Evolutionary conservation across 92 coral and sea anemone genomes (phyloP).

Genomic region (Epizoanthus stellaris): DNA sequence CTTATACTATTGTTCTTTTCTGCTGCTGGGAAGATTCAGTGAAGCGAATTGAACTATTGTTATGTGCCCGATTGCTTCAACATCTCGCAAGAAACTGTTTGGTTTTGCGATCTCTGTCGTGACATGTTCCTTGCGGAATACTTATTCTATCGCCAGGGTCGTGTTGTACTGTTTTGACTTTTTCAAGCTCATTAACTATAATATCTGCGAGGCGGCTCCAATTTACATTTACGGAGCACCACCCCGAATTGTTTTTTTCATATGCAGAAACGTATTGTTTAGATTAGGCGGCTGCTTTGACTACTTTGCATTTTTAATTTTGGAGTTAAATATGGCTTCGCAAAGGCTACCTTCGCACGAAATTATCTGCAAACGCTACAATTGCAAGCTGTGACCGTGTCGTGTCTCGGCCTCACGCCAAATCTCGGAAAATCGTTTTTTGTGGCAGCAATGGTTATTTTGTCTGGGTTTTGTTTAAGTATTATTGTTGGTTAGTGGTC

Average conservation of each 20-base stretch:
- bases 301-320: slow-evolving; percentile 78
- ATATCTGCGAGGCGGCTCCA: slow-evolving; percentile 62
- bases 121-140: slow-evolving; percentile 1
- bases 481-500: slow-evolving; percentile 99
- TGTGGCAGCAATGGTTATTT: slow-evolving; percentile 81
- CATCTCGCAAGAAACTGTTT: slow-evolving; percentile 3
- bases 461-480: slow-evolving; percentile 99
- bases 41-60: slow-evolving; percentile 39
- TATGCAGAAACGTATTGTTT: slow-evolving; percentile 70
- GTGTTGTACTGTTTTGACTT: slow-evolving; percentile 6
- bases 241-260: slow-evolving; percentile 59
- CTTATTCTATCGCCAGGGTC: slow-evolving; percentile 8
- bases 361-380: neutral
- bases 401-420: slow-evolving; percentile 64
- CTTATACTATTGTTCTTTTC: slow-evolving; percentile 41
- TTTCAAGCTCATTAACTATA: slow-evolving; percentile 19
- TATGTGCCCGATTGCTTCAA: slow-evolving; percentile 8
- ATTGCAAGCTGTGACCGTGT: slow-evolving; percentile 40
- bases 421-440: slow-evolving; percentile 71
- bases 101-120: slow-evolving; percentile 33
- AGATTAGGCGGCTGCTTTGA: slow-evolving; percentile 52
- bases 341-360: slow-evolving; percentile 21
- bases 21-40: slow-evolving; percentile 27
- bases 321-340: slow-evolving; percentile 19
- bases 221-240: slow-evolving; percentile 70